Percentiles rank a stretch among this genome's conserved stretches.
phyloP scores from a whole-genome alignment of 2,888 invertebrate species.

The Mylabris sibirica region DNA sequence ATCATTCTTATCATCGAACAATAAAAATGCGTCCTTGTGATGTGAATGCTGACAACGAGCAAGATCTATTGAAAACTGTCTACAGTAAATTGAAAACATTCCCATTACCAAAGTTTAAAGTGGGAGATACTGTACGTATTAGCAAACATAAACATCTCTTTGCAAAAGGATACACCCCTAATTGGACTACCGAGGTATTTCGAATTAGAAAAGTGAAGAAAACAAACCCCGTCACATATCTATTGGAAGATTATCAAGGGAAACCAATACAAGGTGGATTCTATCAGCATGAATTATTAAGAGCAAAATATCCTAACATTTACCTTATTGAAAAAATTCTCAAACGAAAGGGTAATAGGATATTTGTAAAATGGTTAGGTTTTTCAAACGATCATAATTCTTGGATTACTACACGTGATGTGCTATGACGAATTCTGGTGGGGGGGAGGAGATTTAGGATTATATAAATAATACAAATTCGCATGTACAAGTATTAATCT shows the following conservation, averaged over 20 bases:
- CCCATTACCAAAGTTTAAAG: conserved; percentile 38
- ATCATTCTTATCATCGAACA: conserved; percentile 51
- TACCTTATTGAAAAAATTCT: conserved; percentile 48
- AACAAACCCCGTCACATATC: conserved; percentile 21
- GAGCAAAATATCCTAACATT: conserved; percentile 38
- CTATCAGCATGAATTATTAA: conserved; percentile 46
- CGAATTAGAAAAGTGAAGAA: conserved; percentile 17
- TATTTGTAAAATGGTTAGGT: conserved; percentile 44
- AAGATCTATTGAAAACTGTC: conserved; percentile 37
- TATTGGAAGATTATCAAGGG: conserved; percentile 30
- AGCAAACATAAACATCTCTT: conserved; percentile 36
- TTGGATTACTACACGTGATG: conserved; percentile 41
- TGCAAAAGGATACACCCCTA: conserved; percentile 52
- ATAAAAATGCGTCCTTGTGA: conserved; percentile 50
- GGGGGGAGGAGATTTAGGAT: too few relatives aligned
- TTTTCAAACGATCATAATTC: conserved; percentile 42
- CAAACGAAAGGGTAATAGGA: conserved; percentile 34
- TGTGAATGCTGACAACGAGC: conserved; percentile 52
- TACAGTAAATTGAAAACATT: conserved; percentile 44
- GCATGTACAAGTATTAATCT: too few relatives aligned
- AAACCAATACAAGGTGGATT: conserved; percentile 45
- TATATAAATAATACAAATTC: too few relatives aligned
- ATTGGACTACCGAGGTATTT: conserved; percentile 25
- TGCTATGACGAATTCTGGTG: too few relatives aligned
- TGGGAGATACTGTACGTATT: conserved; percentile 45